Evolutionary conservation across 2,113 vertebrate species (phyloP), one percentile per base, ranked within the genome.

Genomic region (Vidua chalybeata): DNA sequence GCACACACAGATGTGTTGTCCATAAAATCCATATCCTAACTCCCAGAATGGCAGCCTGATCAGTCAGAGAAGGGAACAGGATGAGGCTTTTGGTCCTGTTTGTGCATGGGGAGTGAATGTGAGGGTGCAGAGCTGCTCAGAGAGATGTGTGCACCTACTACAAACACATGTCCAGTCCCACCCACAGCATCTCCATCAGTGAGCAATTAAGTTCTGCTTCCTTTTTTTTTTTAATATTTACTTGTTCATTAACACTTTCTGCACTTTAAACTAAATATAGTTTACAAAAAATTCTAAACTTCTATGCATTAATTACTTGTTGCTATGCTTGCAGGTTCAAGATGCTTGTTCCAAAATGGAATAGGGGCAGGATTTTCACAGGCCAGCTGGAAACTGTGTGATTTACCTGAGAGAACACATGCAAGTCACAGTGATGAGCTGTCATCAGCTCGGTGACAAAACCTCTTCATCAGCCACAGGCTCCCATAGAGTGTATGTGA

Each of bases 1-100:
- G 19, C 11, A 20, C 8, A 23, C 6, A 0, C 1, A 39, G 1
- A 9, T 4, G 18, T 2, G 15, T 10, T 10, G 7, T 3, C 12
- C 3, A 39, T 1, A 21, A 52, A 2, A 22, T 6, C 28, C 2
- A 27, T 0, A 5, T 23, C 45, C 8, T 9, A 4, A 2, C 16
- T 12, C 16, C 4, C 20, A 66, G 41, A 30, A 10, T 1, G 46
- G 26, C 52, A 63, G 33, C 31, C 46, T 49, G 31, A 7, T 18
- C 68, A n/a, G 28, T 7, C 77, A 51, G 43, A 58, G 37, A 11
- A 27, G 12, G n/a, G n/a, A 73, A 26, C 2, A 30, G 52, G 51
- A n/a, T 5, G 19, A 67, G 48, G 48, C 0, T 64, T 90, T n/a
- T 8, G 23, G 13, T 51, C 6, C 22, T 37, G 1, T 11, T 20